Conservation (phyloP, 2,888 invertebrate genomes). For the Diabrotica balteata region DNA sequence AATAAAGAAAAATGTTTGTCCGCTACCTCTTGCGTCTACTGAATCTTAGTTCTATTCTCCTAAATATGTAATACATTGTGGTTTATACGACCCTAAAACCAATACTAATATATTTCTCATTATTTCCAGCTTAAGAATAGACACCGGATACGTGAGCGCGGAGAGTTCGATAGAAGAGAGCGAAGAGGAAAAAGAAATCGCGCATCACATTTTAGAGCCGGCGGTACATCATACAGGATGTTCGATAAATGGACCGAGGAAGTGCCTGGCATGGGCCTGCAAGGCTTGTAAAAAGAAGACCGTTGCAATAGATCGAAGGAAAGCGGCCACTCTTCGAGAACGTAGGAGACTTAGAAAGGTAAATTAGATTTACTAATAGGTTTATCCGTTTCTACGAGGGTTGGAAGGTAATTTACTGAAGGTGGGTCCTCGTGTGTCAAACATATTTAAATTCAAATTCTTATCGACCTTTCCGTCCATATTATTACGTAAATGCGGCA, state of each 20-base stretch:
- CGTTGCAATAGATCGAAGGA: constrained; percentile 92
- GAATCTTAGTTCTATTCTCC: too few relatives aligned
- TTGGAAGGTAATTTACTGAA: too few relatives aligned
- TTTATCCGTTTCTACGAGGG: too few relatives aligned
- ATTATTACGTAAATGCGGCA: too few relatives aligned
- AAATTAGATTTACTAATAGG: constrained; percentile 26
- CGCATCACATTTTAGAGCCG: constrained; percentile 59
- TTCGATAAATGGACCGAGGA: constrained; percentile 64
- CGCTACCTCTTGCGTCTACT: too few relatives aligned
- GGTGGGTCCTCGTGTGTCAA: too few relatives aligned
- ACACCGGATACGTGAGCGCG: constrained; percentile 56
- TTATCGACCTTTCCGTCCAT: too few relatives aligned
- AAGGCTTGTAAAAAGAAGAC: constrained; percentile 97
- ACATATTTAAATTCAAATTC: too few relatives aligned
- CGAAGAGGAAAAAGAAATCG: constrained; percentile 54
- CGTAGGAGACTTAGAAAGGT: constrained; percentile 92
- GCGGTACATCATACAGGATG: constrained; percentile 48
- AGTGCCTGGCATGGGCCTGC: constrained; percentile 95
- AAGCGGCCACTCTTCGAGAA: constrained; percentile 96
- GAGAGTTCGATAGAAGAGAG: constrained; percentile 56
- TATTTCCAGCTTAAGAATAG: constrained; percentile 42
- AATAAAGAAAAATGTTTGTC: background rate
- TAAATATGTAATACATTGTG: too few relatives aligned
- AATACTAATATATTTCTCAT: background rate
- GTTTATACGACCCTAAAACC: background rate